These are phyloP conservation scores for Diachrysia chrysitis DNA, from an alignment of 2,888 invertebrate genomes.

Conservation along the genomic window DNA sequence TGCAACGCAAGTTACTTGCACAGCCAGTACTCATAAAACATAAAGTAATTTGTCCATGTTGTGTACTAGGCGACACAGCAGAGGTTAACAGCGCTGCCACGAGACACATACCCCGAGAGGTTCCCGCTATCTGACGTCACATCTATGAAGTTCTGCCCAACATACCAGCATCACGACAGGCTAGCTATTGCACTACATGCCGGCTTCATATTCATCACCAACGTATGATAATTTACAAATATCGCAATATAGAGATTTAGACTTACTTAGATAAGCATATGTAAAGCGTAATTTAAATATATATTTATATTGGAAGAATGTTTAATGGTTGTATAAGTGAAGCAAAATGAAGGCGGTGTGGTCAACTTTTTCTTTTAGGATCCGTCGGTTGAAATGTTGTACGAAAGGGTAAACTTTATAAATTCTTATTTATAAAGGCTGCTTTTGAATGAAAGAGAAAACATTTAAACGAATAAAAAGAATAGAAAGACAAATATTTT, in stretches of 20 bases:
- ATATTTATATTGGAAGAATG: constrained; percentile 15
- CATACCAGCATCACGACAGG: constrained; percentile 66
- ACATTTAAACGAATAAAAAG: too few relatives aligned
- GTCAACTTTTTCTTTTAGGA: neutral
- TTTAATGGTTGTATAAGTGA: neutral
- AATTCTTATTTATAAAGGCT: neutral
- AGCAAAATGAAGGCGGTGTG: neutral
- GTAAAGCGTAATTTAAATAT: constrained; percentile 16
- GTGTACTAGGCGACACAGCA: constrained; percentile 53
- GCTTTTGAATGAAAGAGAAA: neutral
- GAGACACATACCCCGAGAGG: constrained; percentile 71
- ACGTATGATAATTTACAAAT: constrained; percentile 54
- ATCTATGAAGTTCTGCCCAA: constrained; percentile 75
- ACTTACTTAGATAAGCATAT: constrained; percentile 15
- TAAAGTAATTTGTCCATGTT: constrained; percentile 7
- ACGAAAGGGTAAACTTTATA: neutral
- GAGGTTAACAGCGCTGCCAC: constrained; percentile 50
- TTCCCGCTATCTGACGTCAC: constrained; percentile 79
- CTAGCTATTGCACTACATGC: constrained; percentile 77
- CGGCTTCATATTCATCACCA: constrained; percentile 77
- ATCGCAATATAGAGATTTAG: neutral
- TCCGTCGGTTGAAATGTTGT: neutral
- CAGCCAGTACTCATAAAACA: neutral
- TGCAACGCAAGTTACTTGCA: neutral
- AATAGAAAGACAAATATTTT: neutral